Evolutionary conservation across 2,113 vertebrate genomes (phyloP).

Genomic region (Oryzias celebensis): DNA sequence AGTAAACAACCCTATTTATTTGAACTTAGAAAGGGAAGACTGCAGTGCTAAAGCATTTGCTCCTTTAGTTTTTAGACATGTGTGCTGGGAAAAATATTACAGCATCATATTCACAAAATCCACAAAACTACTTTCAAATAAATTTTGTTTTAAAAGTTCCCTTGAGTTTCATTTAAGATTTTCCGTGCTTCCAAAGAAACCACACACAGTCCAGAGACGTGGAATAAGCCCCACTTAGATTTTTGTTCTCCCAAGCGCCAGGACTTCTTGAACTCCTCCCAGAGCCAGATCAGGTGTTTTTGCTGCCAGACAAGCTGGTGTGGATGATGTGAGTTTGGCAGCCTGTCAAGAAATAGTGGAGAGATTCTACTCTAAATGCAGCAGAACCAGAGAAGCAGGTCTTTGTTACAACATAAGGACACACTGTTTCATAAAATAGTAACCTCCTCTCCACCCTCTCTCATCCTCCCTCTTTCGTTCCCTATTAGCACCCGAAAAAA

Average conservation of each 20-base stretch:
- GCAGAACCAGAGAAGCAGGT: conserved; percentile 50
- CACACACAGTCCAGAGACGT: background rate
- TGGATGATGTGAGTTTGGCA: conserved; percentile 49
- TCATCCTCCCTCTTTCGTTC: conserved; percentile 45
- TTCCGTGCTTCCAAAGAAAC: too few relatives aligned
- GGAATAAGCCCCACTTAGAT: conserved; percentile 23
- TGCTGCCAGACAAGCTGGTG: conserved; percentile 33
- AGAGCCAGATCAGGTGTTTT: conserved; percentile 13
- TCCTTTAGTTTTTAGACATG: too few relatives aligned
- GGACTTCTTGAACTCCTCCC: conserved; percentile 1
- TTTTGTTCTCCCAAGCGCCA: conserved; percentile 2
- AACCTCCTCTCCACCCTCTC: conserved; percentile 30
- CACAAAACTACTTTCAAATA: too few relatives aligned
- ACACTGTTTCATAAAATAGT: conserved; percentile 54
- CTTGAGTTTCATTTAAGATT: too few relatives aligned
- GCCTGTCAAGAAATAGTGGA: conserved; percentile 36
- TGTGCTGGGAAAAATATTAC: too few relatives aligned
- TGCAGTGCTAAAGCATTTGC: too few relatives aligned
- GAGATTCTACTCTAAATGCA: conserved; percentile 42
- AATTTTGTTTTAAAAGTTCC: too few relatives aligned
- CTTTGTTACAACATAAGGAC: conserved; percentile 59
- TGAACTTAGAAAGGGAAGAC: too few relatives aligned
- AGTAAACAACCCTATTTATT: too few relatives aligned
- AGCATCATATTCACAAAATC: too few relatives aligned
- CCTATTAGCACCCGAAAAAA: conserved; percentile 31